Evolutionary conservation across 2,888 invertebrate genomes (phyloP).

Genomic region (Drosophila meridionalis): DNA sequence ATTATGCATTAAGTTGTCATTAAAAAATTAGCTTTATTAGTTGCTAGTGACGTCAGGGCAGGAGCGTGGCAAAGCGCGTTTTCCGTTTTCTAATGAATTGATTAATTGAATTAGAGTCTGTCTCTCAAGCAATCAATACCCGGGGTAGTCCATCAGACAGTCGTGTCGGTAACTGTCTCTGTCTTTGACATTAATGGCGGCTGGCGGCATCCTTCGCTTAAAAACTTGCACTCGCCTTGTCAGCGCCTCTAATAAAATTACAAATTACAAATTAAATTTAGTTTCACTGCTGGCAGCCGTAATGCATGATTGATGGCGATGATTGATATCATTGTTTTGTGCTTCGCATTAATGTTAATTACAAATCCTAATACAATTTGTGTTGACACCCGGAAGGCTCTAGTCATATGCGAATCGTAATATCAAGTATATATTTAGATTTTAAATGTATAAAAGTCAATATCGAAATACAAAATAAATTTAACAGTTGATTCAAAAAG

Average conservation of each 20-base stretch:
- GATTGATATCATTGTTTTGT: constrained; percentile 30
- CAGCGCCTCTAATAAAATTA: constrained; percentile 66
- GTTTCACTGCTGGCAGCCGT: constrained; percentile 46
- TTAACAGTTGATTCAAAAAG: too few relatives aligned
- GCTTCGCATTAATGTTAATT: constrained; percentile 36
- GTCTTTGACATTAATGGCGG: constrained; percentile 47
- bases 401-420: background rate
- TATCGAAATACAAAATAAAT: too few relatives aligned
- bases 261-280: constrained; percentile 71
- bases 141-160: constrained; percentile 14
- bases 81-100: constrained; percentile 70
- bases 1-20: constrained; percentile 74
- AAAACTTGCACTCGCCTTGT: constrained; percentile 45
- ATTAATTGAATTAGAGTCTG: constrained; percentile 70
- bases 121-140: constrained; percentile 36
- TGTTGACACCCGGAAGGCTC: background rate
- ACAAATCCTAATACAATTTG: constrained; percentile 22
- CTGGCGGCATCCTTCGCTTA: constrained; percentile 29
- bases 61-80: background rate
- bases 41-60: constrained; percentile 48
- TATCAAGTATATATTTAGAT: background rate
- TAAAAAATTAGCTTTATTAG: constrained; percentile 74
- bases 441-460: too few relatives aligned
- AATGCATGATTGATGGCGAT: constrained; percentile 70
- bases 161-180: constrained; percentile 11